Percentiles rank a stretch among this genome's conserved stretches.
These are phyloP conservation scores for Sapajus apella DNA, from an alignment of 2,113 vertebrate genomes.

Conservation along the genomic window DNA sequence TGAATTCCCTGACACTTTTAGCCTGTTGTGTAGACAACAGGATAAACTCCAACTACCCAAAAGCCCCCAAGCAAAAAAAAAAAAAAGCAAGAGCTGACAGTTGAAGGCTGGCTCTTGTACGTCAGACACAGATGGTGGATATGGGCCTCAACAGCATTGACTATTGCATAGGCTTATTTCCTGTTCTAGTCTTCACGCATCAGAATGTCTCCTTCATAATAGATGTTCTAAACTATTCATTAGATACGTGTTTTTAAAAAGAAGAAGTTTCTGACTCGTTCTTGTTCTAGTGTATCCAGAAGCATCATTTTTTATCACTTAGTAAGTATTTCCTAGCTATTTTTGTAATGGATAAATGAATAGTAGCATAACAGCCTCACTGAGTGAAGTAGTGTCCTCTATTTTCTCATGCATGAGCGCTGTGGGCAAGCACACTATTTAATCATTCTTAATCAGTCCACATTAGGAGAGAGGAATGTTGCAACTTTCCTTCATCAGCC, in stretches of 20 bases:
- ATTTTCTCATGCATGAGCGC: neutral
- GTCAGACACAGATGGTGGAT: accelerated
- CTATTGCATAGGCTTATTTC: neutral
- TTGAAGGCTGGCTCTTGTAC: neutral
- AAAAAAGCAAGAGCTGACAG: neutral
- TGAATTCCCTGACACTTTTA: neutral
- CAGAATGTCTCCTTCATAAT: neutral
- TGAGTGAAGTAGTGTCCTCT: neutral
- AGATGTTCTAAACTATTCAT: neutral
- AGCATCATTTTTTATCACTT: neutral
- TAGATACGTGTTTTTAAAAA: neutral
- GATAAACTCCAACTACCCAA: neutral
- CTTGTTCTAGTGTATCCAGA: neutral
- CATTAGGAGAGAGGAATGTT: neutral
- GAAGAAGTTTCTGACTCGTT: neutral
- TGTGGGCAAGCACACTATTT: neutral
- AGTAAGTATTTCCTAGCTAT: neutral
- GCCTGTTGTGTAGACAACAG: neutral
- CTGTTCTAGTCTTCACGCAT: neutral
- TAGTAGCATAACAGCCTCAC: neutral
- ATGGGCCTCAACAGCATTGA: accelerated
- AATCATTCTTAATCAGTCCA: neutral
- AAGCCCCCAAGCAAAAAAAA: neutral
- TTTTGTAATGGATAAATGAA: constrained; percentile 12
- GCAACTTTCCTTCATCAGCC: neutral